These are phyloP conservation scores for Malaclemys terrapin DNA, from an alignment of 2,113 vertebrate species.

Conservation along the genomic window DNA sequence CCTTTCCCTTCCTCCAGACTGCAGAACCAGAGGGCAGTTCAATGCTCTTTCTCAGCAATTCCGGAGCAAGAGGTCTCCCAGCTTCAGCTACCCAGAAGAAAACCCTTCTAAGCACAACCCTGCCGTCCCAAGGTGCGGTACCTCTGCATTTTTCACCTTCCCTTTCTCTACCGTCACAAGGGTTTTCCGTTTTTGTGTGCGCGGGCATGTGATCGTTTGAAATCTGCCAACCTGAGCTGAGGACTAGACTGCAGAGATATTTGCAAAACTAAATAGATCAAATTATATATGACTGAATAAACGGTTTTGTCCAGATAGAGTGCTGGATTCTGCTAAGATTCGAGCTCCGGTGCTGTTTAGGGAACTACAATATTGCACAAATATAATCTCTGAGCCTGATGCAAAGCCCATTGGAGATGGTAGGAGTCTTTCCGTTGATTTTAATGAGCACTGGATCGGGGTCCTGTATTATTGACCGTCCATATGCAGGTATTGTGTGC, in stretches of 20 bases:
- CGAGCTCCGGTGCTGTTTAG: background rate
- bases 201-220: background rate
- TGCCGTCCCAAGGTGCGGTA: conserved; percentile 53
- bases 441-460: background rate
- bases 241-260: background rate
- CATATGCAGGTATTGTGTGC: background rate
- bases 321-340: background rate
- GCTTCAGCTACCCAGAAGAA: conserved; percentile 78
- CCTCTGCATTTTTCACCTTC: background rate
- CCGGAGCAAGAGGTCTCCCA: conserved; percentile 72
- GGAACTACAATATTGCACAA: background rate
- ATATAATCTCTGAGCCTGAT: background rate
- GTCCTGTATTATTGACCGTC: background rate
- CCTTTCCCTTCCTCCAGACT: conserved; percentile 59
- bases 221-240: background rate
- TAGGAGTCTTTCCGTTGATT: background rate
- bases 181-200: background rate
- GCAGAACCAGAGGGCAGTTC: conserved; percentile 70
- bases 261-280: background rate
- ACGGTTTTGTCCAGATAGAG: background rate
- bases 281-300: background rate
- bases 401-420: background rate
- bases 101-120: conserved; percentile 53
- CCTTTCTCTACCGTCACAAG: background rate
- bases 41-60: conserved; percentile 73